Percentiles rank a stretch among this genome's conserved stretches.
Conservation (phyloP, 2,888 invertebrate species). For the Amphiduros pacificus region DNA sequence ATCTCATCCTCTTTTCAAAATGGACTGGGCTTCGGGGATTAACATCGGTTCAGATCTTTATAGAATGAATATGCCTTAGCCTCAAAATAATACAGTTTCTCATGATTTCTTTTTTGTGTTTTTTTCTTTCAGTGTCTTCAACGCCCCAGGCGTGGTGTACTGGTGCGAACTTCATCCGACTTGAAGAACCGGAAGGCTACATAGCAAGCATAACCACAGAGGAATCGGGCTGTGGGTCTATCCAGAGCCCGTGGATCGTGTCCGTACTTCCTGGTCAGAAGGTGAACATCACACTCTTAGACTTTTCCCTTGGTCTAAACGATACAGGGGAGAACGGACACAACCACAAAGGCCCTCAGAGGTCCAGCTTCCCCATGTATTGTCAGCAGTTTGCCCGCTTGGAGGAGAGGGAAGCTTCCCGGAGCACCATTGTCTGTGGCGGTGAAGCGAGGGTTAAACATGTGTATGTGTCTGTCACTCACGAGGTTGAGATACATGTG, state of each 20-base stretch:
- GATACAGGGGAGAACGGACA: too few species aligned
- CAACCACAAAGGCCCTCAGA: slow-evolving; percentile 4
- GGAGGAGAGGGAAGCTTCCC: slow-evolving; percentile 16
- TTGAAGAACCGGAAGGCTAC: slow-evolving; percentile 11
- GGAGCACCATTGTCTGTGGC: slow-evolving; percentile 20
- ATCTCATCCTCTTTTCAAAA: too few species aligned
- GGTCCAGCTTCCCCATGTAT: slow-evolving; percentile 5
- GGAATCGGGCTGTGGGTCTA: slow-evolving; percentile 10
- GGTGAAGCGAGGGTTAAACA: slow-evolving; percentile 13
- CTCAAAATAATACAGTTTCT: too few species aligned
- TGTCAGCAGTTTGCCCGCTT: slow-evolving; percentile 19
- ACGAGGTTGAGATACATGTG: slow-evolving; percentile 10
- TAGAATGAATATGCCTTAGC: too few species aligned
- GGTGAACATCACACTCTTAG: slow-evolving; percentile 15
- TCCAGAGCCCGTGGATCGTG: slow-evolving; percentile 13
- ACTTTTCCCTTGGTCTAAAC: slow-evolving; percentile 15
- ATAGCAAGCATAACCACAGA: slow-evolving; percentile 8
- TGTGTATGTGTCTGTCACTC: slow-evolving; percentile 13
- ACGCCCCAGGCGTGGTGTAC: slow-evolving; percentile 9
- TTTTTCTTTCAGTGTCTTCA: slow-evolving; percentile 5
- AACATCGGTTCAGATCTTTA: too few species aligned
- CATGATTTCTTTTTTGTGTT: too few species aligned
- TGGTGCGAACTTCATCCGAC: slow-evolving; percentile 4
- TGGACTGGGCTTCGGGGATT: too few species aligned
- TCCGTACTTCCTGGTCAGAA: slow-evolving; percentile 13